These are phyloP conservation scores for Bergia puertoricense DNA, from an alignment of 92 coral and sea anemone species.

Conservation along the genomic window DNA sequence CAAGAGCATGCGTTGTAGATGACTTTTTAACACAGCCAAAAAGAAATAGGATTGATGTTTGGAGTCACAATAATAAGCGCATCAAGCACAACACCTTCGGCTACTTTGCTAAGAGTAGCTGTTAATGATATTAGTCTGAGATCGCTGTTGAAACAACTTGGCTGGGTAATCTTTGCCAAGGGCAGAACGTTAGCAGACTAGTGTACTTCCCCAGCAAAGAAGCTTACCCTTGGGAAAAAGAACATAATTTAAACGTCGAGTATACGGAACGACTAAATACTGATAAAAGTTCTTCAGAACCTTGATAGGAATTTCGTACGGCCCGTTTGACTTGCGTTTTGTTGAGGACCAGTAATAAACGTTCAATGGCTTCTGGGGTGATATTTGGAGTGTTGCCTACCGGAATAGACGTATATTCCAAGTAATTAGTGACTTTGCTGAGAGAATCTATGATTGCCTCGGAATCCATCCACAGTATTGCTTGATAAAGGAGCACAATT, in stretches of 20 bases:
- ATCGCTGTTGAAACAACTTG: slow-evolving; percentile 40
- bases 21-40: slow-evolving; percentile 45
- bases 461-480: slow-evolving; percentile 30
- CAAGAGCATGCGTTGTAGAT: slow-evolving; percentile 55
- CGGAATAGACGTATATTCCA: slow-evolving; percentile 12
- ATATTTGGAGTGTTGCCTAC: slow-evolving; percentile 11
- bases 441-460: slow-evolving; percentile 36
- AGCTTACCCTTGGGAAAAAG: slow-evolving; percentile 2
- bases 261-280: not conserved
- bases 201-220: slow-evolving; percentile 50
- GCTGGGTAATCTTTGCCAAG: slow-evolving; percentile 32
- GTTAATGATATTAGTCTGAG: slow-evolving; percentile 48
- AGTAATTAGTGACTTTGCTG: slow-evolving; percentile 38
- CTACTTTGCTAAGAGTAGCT: slow-evolving; percentile 51
- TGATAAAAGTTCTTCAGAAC: no score
- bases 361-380: slow-evolving; percentile 18
- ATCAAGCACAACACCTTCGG: slow-evolving; percentile 46
- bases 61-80: slow-evolving; percentile 44
- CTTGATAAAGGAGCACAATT: not conserved
- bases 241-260: slow-evolving; percentile 42
- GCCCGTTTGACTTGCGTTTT: not conserved
- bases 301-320: no score
- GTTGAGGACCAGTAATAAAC: not conserved
- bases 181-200: slow-evolving; percentile 51
- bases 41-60: slow-evolving; percentile 28